Base-by-base conservation (phyloP, 30 jellyfish, hydroid and myxozoan genomes). In the Hydractinia echinata region DNA sequence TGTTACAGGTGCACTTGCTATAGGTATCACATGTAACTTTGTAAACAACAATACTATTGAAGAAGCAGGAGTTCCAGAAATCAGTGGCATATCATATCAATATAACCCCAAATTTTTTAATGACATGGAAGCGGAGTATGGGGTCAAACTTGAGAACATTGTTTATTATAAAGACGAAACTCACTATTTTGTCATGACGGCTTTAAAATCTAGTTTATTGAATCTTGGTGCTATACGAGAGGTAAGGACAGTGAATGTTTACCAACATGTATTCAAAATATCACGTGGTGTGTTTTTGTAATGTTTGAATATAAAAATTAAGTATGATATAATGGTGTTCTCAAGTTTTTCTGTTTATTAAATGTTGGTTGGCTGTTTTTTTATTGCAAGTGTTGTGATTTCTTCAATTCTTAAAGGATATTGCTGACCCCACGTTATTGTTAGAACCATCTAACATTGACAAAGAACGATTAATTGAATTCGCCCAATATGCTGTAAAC, bases 101-200 rank as follows among this genome's bases (percentile, higher is more conserved):
- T 94, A 68, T 66, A 84, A 94, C 72, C 99, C 95, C 53, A 78
- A 82, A 67, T 94, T 94, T 68, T 94, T 94, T 79, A 87, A 84
- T 62, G 89, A 85, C 15, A 81, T 94, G 82, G 79, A 82, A 55
- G 99, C 76, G 30, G 18, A 86, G 61, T 85, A 84, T 68, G 96
- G 95, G 15, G 96, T 94, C 13, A 82, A 91, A 52, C 84, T 94
- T 69, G 99, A 94, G 80, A 94, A 94, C 61, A 94, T 94, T 64
- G 99, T 94, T 16, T 94, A 94, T 72, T 94, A 94, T 88, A 94
- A 94, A 74, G 96, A 94, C 73, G 97, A 84, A 51, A 94, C 99
- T 13, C 99, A 94, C 78, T 94, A 94, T 67, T 94, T 94, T 86
- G 99, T 94, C 79, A 88, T 94, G 97, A 94, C 99, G 6, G 96